Evolutionary conservation across 2,797 vertebrate species (phyloP), one percentile per base, ranked within the genome.

Genomic region (Myiotriccus ornatus): DNA sequence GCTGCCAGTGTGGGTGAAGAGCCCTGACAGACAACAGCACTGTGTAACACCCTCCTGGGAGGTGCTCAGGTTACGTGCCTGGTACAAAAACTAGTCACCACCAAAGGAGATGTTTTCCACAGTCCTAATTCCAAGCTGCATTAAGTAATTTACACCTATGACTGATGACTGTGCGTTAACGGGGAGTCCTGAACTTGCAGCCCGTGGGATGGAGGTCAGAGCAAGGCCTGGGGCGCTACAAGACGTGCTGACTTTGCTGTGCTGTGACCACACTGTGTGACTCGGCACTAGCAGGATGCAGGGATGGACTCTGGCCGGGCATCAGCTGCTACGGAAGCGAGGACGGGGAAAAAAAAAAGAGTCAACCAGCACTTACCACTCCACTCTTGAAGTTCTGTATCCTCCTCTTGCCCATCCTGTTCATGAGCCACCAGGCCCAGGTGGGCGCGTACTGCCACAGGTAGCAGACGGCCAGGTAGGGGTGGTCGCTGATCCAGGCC

Each of bases 381-480:
- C 99, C 99, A 5, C 98, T 98, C 97, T 99, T 98, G 73, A 99
- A 99, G 97, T 99, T 99, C 90, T 98, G 85, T 85, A 99, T 98
- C 82, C 99, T 98, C 94, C 94, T 99, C 93, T 94, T 98, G 65
- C 98, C 98, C 82, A 99, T 7, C 41, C 90, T 76, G 70, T 97
- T 97, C 55, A 98, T 97, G n/a, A 99, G 5, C 97, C 97, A 98
- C 98, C 97, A 98, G 62, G 98, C 98, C 93, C 98, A 97, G 6
- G 99, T 99, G n/a, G 99, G 99, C 0, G 97, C 52, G 3, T 99
- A 99, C 95, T 99, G 99, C 98, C 99, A 99, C 60, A 97, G 21
- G 92, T 99, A 99, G 92, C 94, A 96, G 17, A 98, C 60, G 1
- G 98, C 68, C 90, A 99, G 97, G 90, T 98, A 98, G 18, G 99